These are phyloP conservation scores for Cylindroiulus punctatus DNA, from an alignment of 2,888 invertebrate genomes.

Conservation along the genomic window DNA sequence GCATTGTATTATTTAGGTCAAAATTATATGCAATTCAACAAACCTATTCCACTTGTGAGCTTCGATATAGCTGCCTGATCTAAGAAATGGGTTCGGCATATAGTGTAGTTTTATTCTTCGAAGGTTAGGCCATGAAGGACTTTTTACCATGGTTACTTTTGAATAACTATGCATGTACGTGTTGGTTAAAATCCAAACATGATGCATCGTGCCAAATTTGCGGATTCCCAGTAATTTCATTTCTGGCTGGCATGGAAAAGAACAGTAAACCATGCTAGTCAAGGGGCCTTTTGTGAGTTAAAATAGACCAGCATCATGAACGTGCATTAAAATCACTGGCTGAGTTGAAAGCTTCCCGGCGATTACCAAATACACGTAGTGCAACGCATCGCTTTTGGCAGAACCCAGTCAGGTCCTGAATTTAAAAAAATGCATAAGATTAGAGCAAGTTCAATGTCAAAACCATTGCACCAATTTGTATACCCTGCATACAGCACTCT, in stretches of 20 bases:
- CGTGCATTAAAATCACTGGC: background rate
- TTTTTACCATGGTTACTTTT: background rate
- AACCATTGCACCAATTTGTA: background rate
- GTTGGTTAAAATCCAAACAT: background rate
- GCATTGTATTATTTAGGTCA: background rate
- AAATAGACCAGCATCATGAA: background rate
- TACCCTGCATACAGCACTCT: background rate
- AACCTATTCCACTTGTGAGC: background rate
- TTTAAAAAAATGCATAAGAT: background rate
- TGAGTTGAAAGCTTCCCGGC: background rate
- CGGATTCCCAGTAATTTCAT: background rate
- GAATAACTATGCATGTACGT: background rate
- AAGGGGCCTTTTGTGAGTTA: background rate
- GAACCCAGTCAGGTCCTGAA: background rate
- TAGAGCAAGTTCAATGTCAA: background rate
- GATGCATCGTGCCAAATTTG: background rate
- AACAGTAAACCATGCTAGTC: background rate
- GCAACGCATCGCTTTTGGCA: background rate
- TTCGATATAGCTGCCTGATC: background rate
- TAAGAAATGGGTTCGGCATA: background rate
- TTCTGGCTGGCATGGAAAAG: background rate
- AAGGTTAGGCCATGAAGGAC: background rate
- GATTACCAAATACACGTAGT: background rate
- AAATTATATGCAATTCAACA: background rate
- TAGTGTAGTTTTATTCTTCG: background rate